Evolutionary conservation across 2,888 invertebrate genomes (phyloP), one percentile per base, ranked within the genome.

Genomic region (Aplocera efformata): DNA sequence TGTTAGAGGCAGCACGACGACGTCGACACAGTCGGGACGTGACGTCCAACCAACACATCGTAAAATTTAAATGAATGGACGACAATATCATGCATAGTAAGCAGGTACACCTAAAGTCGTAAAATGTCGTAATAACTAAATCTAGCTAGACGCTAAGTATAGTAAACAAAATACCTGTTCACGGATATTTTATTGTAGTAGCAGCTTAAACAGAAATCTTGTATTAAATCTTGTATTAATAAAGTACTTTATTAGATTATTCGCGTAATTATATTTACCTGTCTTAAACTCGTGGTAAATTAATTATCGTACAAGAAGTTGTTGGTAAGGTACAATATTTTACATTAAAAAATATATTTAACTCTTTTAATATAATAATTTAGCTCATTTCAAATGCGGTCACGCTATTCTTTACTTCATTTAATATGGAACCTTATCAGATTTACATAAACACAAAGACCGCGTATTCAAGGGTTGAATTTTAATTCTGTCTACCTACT

Each of bases 401-500:
- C 10, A 26, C 26, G 22, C 41, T 42, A 32, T 31, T 40, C 44
- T 45, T 32, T 47, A 30, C 30, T 33, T 42, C 28, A 42, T 48
- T 43, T 46, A 43, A 48, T 51, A 54, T 32, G 48, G 43, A 42
- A 41, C 45, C 46, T 40, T 48, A 42, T 54, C 35, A 48, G 43
- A 54, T 54, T 51, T 43, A 48, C 48, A 50, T 54, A 50, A 31
- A 48, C 42, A 52, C 45, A 51, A 52, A 55, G 48, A 37, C 29
- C 39, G 52, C 32, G 37, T 50, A 53, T 52, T 41, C 47, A 53
- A 50, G 54, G 53, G 54, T 53, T 56, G 50, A 56, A 58, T 56
- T 48, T 54, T 56, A 50, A 50, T 55, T 49, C 24, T 46, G 48
- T 32, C 38, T 53, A 46, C 46, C 42, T 48, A 30, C 35, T 36